Conservation (phyloP, 2,797 vertebrate species). For the Sebastes hopkinsi region DNA sequence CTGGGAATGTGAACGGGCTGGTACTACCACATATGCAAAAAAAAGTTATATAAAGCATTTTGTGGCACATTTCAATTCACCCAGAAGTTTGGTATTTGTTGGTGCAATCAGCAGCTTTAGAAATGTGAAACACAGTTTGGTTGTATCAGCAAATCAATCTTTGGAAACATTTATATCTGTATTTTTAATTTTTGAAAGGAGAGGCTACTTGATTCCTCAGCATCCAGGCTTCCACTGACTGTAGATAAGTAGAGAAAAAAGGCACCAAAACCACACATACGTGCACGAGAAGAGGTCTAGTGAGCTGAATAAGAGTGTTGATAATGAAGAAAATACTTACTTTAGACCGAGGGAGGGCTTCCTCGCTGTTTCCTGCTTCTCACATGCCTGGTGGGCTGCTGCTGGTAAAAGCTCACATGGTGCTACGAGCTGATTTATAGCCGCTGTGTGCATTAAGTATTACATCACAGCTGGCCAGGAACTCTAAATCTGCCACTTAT, state of each 20-base stretch:
- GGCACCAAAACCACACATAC: not conserved
- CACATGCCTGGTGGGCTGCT: not conserved
- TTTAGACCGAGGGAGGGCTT: not conserved
- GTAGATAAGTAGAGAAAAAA: not conserved
- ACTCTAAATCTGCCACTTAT: constrained; percentile 64
- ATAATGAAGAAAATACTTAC: not conserved
- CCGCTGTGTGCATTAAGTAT: constrained; percentile 60
- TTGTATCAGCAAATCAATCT: not conserved
- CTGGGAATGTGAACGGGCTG: not conserved
- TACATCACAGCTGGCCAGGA: constrained; percentile 62
- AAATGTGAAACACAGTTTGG: not conserved
- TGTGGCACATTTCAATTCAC: too few species aligned
- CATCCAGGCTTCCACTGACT: not conserved
- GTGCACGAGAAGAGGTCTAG: not conserved
- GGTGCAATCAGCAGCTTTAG: not conserved
- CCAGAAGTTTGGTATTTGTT: not conserved
- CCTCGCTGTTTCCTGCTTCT: not conserved
- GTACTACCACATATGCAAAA: not conserved
- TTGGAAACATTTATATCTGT: not conserved
- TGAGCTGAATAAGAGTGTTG: not conserved
- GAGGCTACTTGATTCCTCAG: not conserved
- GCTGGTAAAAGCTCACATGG: constrained; percentile 7
- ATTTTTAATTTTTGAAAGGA: not conserved
- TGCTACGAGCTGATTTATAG: constrained; percentile 63
- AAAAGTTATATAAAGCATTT: not conserved